Percentiles rank a stretch among this genome's conserved stretches.
Evolutionary conservation across 2,113 vertebrate species (phyloP).

Genomic region (Rhinogobius similis): DNA sequence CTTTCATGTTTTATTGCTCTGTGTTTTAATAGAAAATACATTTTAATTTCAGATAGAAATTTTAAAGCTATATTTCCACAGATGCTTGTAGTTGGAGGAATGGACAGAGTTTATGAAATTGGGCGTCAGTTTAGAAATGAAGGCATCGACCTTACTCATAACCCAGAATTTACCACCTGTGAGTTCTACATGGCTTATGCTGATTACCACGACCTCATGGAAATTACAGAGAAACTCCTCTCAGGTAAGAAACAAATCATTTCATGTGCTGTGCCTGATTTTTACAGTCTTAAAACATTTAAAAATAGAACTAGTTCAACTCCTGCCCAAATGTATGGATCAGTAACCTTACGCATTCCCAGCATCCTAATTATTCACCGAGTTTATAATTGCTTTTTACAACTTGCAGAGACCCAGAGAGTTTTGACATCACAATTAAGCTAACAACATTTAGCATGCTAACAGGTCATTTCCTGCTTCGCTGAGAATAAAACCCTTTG

Average conservation of each 20-base stretch:
- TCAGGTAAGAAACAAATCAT: conserved; percentile 78
- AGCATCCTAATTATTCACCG: neutral
- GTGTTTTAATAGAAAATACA: neutral
- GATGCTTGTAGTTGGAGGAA: conserved; percentile 97
- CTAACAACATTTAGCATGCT: too few species aligned
- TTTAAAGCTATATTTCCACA: conserved; percentile 44
- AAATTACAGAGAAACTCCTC: conserved; percentile 93
- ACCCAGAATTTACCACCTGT: conserved; percentile 98
- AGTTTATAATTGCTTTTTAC: neutral
- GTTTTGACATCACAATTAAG: too few species aligned
- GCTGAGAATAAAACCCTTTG: neutral
- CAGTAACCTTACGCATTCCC: neutral
- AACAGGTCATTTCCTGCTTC: neutral
- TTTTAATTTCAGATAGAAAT: neutral
- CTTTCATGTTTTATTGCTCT: neutral
- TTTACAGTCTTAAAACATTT: too few species aligned
- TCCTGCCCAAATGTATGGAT: too few species aligned
- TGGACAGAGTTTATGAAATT: conserved; percentile 96
- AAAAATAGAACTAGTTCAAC: too few species aligned
- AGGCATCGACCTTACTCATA: conserved; percentile 97
- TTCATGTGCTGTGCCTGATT: neutral
- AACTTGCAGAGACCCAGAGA: neutral
- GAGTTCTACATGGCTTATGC: conserved; percentile 99
- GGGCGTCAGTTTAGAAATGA: conserved; percentile 98
- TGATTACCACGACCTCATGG: conserved; percentile 95